Evolutionary conservation across 2,888 invertebrate genomes (phyloP).

Genomic region (Brenthis daphne): DNA sequence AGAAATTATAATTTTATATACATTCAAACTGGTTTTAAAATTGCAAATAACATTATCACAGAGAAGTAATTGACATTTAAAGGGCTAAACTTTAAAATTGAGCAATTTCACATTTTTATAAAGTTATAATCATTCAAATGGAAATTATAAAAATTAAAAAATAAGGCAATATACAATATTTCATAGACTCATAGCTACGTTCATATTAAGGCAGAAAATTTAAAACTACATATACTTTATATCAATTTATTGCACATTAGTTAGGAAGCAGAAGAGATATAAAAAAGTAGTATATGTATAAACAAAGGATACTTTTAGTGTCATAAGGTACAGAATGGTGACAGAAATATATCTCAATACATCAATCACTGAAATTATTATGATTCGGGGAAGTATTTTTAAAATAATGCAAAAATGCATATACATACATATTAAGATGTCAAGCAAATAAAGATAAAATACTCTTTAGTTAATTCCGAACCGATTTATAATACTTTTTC

Average conservation of each 20-base stretch:
- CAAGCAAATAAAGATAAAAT: neutral
- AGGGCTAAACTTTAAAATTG: neutral
- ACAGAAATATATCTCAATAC: neutral
- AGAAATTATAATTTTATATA: slow-evolving; percentile 1
- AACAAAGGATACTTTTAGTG: no score
- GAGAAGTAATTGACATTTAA: slow-evolving; percentile 7
- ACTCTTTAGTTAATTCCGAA: neutral
- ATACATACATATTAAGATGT: neutral
- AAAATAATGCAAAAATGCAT: no score
- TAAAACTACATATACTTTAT: no score
- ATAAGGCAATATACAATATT: neutral
- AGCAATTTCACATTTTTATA: neutral
- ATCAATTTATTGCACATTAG: neutral
- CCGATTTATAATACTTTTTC: slow-evolving; percentile 1
- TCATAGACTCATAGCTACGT: neutral
- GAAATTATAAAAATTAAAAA: neutral
- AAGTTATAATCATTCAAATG: neutral
- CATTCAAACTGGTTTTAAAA: neutral
- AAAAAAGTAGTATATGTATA: neutral
- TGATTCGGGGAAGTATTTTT: neutral
- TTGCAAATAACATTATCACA: slow-evolving; percentile 21
- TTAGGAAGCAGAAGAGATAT: neutral
- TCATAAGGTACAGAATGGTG: slow-evolving; percentile 13
- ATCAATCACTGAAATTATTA: slow-evolving; percentile 3
- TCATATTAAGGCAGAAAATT: no score